Conservation (phyloP, 2,797 vertebrate species). For the Hypotaenidia philippensis region DNA sequence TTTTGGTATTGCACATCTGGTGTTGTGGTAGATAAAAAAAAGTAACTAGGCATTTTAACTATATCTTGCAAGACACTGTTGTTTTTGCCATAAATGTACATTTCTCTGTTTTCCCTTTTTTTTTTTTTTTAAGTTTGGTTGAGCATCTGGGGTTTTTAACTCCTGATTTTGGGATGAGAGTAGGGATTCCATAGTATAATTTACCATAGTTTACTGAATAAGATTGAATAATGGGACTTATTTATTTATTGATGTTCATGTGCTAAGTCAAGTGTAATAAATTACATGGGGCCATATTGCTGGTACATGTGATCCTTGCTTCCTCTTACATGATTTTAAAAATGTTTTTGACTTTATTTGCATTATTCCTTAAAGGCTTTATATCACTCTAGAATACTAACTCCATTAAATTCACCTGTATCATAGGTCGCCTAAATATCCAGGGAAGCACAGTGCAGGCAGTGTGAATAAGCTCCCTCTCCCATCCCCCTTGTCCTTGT, state of each 20-base stretch:
- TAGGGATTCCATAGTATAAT: neutral
- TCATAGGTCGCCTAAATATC: neutral
- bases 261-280: neutral
- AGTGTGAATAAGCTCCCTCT: neutral
- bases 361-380: neutral
- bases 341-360: neutral
- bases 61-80: neutral
- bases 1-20: conserved; percentile 3
- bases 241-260: neutral
- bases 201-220: neutral
- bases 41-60: neutral
- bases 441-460: neutral
- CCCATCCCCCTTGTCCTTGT: neutral
- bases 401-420: neutral
- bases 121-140: neutral
- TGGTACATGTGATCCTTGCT: neutral
- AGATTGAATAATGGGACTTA: neutral
- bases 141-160: neutral
- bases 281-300: neutral
- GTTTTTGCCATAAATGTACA: neutral
- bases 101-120: neutral
- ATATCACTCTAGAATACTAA: neutral
- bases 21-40: neutral
- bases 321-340: neutral
- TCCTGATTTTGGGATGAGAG: neutral